A percentile compares a stretch with the other conserved stretches of the same genome.
These are phyloP conservation scores for Folsomia candida DNA, from an alignment of 2,888 invertebrate genomes.

Conservation along the genomic window DNA sequence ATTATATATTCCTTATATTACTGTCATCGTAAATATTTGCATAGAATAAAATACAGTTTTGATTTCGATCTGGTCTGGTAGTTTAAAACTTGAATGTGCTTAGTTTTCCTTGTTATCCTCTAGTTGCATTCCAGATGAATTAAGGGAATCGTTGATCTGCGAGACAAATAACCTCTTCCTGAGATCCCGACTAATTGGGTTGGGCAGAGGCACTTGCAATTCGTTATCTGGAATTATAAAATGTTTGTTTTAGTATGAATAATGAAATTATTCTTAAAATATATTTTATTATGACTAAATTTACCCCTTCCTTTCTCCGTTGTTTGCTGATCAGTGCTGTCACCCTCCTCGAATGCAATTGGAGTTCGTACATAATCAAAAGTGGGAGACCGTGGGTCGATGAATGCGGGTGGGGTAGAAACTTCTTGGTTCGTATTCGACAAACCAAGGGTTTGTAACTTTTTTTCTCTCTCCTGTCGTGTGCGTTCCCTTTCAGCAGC, in stretches of 20 bases:
- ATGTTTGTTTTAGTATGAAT: too few relatives aligned
- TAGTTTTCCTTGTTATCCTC: conserved; percentile 23
- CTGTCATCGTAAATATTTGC: too few relatives aligned
- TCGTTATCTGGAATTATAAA: conserved; percentile 3
- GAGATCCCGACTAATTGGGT: conserved; percentile 21
- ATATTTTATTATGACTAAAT: background rate
- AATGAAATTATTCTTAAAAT: background rate
- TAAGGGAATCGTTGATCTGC: conserved; percentile 13
- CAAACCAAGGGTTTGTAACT: conserved; percentile 10
- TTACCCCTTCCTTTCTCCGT: background rate
- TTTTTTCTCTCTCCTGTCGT: conserved; percentile 20
- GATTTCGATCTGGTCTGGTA: too few relatives aligned
- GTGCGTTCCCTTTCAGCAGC: conserved; percentile 24
- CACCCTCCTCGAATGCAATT: conserved; percentile 19
- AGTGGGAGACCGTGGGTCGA: conserved; percentile 45
- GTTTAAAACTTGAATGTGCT: too few relatives aligned
- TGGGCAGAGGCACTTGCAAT: background rate
- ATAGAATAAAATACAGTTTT: background rate
- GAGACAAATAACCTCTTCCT: conserved; percentile 24
- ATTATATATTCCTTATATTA: too few relatives aligned
- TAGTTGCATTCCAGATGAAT: background rate
- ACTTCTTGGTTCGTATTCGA: background rate
- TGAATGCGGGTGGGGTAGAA: conserved; percentile 23
- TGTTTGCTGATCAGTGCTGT: background rate
- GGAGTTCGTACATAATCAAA: conserved; percentile 43